phyloP scores from a whole-genome alignment of 1,140 invertebrate species.

The Trichonephila inaurata region DNA sequence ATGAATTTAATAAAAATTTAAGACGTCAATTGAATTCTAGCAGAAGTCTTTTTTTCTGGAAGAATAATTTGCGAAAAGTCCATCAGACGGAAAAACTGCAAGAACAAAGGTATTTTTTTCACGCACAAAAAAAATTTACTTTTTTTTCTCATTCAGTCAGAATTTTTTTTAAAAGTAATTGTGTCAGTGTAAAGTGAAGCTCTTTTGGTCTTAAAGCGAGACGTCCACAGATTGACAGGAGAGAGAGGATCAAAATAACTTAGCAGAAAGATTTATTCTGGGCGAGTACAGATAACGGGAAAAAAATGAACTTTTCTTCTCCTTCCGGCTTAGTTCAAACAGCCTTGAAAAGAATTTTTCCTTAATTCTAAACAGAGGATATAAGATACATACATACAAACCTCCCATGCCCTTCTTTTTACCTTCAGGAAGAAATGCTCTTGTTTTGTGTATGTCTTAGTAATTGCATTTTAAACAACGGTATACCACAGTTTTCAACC shows the following conservation, averaged over 20 bases:
- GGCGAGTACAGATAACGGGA: neutral
- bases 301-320: conserved; percentile 18
- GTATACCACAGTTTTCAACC: no score
- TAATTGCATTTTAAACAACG: no score
- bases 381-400: neutral
- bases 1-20: neutral
- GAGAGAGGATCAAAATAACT: conserved; percentile 4
- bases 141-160: neutral
- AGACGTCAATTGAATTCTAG: neutral
- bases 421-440: neutral
- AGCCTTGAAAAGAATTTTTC: conserved; percentile 30
- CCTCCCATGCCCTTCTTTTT: no score
- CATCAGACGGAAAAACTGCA: neutral
- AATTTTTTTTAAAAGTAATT: neutral
- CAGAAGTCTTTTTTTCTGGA: neutral
- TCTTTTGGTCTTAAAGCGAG: neutral
- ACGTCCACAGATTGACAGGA: conserved; percentile 32
- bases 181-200: conserved; percentile 17
- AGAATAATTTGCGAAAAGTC: neutral
- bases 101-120: neutral
- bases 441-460: neutral
- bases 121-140: neutral
- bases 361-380: neutral
- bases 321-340: neutral
- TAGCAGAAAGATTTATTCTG: conserved; percentile 20